These are phyloP conservation scores for Scarus forsteni DNA, from an alignment of 2,797 vertebrate species.

Conservation along the genomic window DNA sequence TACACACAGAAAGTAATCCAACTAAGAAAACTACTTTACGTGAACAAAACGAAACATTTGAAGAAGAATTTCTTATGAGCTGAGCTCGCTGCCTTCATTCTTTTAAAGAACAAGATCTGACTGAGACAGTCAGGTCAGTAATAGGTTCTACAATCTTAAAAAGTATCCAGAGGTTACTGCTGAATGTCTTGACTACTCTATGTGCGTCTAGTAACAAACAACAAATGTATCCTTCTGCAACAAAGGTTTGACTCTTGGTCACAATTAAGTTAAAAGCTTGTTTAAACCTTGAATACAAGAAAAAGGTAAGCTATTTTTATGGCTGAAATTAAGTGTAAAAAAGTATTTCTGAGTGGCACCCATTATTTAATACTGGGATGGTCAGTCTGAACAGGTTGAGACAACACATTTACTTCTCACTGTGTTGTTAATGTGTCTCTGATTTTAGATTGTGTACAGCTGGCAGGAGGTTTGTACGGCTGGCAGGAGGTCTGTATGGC, in stretches of 20 bases:
- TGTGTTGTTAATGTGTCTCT: conserved; percentile 15
- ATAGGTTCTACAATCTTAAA: conserved; percentile 8
- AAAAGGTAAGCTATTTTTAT: conserved; percentile 2
- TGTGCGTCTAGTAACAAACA: conserved; percentile 10
- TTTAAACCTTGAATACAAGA: not conserved
- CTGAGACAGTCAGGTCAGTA: not conserved
- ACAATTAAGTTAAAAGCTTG: conserved; percentile 12
- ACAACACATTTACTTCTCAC: conserved; percentile 10
- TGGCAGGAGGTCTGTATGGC: too few relatives aligned
- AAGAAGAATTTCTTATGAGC: too few relatives aligned
- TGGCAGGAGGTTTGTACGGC: too few relatives aligned
- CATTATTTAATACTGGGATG: conserved; percentile 19
- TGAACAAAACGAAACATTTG: conserved; percentile 6
- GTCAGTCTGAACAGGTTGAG: conserved; percentile 17
- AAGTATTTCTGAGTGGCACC: conserved; percentile 13
- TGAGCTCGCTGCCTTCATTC: conserved; percentile 18
- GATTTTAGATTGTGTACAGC: not conserved
- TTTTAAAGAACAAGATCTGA: conserved; percentile 17
- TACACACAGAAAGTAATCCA: not conserved
- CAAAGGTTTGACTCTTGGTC: conserved; percentile 16
- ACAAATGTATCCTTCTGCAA: conserved; percentile 4
- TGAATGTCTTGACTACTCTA: not conserved
- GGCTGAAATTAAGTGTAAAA: conserved; percentile 10
- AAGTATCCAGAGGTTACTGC: conserved; percentile 10
- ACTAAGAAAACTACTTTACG: not conserved